These are phyloP conservation scores for Byasa hedistus DNA, from an alignment of 2,888 invertebrate genomes.

Conservation along the genomic window DNA sequence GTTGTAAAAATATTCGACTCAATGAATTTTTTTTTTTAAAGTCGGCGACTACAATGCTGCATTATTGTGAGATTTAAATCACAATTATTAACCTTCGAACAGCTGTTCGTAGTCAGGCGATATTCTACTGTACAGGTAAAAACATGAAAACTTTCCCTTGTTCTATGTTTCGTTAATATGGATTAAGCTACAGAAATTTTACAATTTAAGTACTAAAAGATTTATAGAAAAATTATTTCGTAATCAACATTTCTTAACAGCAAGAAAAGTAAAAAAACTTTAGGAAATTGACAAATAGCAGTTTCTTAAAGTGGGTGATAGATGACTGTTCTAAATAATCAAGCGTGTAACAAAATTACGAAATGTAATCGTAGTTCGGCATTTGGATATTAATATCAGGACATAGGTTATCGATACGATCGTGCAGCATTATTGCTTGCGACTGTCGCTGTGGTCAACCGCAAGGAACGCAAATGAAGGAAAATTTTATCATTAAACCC, in stretches of 20 bases:
- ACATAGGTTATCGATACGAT: constrained; percentile 57
- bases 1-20: constrained; percentile 37
- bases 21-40: constrained; percentile 35
- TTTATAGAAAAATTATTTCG: too few relatives aligned
- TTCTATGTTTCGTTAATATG: constrained; percentile 18
- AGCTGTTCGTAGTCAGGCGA: constrained; percentile 53
- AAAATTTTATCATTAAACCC: constrained; percentile 25
- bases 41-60: constrained; percentile 52
- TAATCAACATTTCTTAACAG: too few relatives aligned
- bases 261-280: too few relatives aligned
- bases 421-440: constrained; percentile 42
- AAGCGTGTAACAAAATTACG: constrained; percentile 35
- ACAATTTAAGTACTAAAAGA: not conserved
- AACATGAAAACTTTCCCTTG: constrained; percentile 37
- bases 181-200: not conserved
- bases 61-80: constrained; percentile 37
- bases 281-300: too few relatives aligned
- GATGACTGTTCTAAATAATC: too few relatives aligned
- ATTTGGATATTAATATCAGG: constrained; percentile 47
- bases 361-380: constrained; percentile 42
- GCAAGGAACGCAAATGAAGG: constrained; percentile 18
- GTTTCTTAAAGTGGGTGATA: too few relatives aligned
- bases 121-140: constrained; percentile 60
- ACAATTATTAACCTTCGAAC: constrained; percentile 55
- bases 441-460: constrained; percentile 9